Conservation (phyloP, 2,113 vertebrate species). For the Heterotilapia buettikoferi region DNA sequence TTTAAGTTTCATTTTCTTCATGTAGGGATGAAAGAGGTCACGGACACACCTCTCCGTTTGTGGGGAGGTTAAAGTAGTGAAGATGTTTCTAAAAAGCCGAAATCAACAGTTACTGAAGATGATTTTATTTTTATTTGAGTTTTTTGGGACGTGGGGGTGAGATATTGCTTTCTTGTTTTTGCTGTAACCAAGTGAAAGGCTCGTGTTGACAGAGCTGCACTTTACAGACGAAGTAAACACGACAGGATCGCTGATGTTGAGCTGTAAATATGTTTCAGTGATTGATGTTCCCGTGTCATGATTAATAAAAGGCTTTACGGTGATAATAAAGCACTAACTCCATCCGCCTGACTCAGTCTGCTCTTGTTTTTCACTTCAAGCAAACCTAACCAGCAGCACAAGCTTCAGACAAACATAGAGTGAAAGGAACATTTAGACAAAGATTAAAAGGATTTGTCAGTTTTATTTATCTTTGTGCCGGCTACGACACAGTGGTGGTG, state of each 20-base stretch:
- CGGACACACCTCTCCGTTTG: not conserved
- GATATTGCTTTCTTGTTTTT: not conserved
- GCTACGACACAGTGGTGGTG: not conserved
- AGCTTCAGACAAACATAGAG: not conserved
- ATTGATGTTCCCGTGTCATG: constrained; percentile 33
- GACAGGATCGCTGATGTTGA: not conserved
- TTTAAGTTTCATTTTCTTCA: not conserved
- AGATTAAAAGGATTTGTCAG: not conserved
- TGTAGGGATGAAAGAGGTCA: not conserved
- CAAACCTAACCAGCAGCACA: not conserved
- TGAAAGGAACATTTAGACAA: not conserved
- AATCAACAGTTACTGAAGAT: not conserved
- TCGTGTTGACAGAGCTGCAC: constrained; percentile 35
- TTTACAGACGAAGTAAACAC: constrained; percentile 24
- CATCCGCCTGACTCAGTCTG: not conserved
- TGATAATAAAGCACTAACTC: constrained; percentile 59
- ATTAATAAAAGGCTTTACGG: constrained; percentile 40
- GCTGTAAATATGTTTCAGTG: constrained; percentile 54
- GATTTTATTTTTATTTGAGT: not conserved
- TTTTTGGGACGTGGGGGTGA: not conserved
- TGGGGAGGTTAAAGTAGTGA: not conserved
- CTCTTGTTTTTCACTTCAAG: not conserved
- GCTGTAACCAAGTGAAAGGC: not conserved
- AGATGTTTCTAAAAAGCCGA: not conserved
- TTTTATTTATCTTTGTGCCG: not conserved